Base-by-base conservation (phyloP, 2,888 invertebrate species). In the Ganaspis brasiliensis region DNA sequence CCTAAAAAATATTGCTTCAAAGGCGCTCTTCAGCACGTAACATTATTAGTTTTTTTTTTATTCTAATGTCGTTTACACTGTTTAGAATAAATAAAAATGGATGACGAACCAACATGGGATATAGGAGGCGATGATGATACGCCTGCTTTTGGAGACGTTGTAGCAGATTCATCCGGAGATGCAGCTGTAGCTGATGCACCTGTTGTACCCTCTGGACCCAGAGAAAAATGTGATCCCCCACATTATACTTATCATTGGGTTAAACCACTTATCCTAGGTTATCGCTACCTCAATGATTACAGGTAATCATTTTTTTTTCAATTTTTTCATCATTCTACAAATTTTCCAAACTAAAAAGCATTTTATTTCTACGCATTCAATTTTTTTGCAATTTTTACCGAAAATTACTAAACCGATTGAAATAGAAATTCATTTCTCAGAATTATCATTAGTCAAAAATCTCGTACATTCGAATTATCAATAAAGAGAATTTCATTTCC, bases 241-340 rank as follows among this genome's bases (percentile, higher is more conserved):
- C 93, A 96, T 74, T 93, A 96, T 82, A 95, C 95, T 92, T 95
- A 94, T 89, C 96, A 97, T 89, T 97, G 97, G 97, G 96, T 95
- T 89, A 95, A 97, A 94, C 97, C 97, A 21, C 95, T 95, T 90
- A 95, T 95, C 92, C 94, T 96, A 57, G 96, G 96, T 89, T 97
- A 97, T 93, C 94, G 93, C 89, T 97, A 97, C 91, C 93, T 96
- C 91, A 96, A 95, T 92, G 95, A 97, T 91, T 97, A 97, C 92
- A 94, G 91, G 91, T 91, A 76, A 83, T 52, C 40, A 45, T 45
- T 49, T 1, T n/a, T 45, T 14, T 9, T 2, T 45, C 8, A 9
- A 9, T 31, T 16, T 24, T 24, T 24, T 12, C 12, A 2, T 0
- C 24, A 12, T 56, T 2, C 14, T 10, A 12, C 3, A 12, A 24